Percentiles rank a stretch among this genome's conserved stretches.
phyloP scores from a whole-genome alignment of 2,797 vertebrate genomes.

The Echeneis naucrates region DNA sequence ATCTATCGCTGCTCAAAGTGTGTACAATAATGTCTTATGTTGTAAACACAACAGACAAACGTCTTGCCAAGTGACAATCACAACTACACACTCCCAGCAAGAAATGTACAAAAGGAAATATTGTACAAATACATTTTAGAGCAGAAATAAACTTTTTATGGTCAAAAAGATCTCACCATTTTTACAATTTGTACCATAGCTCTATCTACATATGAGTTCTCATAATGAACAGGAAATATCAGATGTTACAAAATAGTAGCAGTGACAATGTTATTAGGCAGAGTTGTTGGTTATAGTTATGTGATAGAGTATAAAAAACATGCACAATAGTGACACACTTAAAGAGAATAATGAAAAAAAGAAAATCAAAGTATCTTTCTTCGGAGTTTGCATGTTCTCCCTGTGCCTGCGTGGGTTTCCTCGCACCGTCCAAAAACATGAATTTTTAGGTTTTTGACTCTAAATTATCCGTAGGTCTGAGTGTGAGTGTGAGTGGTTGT shows the following conservation, averaged over 20 bases:
- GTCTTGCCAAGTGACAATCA: not conserved
- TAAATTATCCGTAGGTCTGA: too few species aligned
- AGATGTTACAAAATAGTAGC: not conserved
- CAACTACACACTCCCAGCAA: not conserved
- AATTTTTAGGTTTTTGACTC: too few species aligned
- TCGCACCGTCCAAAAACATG: too few species aligned
- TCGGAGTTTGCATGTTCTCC: too few species aligned
- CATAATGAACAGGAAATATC: not conserved
- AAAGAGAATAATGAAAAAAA: not conserved
- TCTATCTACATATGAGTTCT: not conserved
- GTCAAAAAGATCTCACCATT: not conserved
- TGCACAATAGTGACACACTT: too few species aligned
- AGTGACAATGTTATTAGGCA: not conserved
- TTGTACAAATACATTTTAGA: not conserved
- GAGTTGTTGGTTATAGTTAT: too few species aligned
- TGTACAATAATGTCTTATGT: not conserved
- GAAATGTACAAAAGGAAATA: not conserved
- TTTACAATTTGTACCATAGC: not conserved
- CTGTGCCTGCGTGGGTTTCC: too few species aligned
- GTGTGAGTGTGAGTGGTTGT: too few species aligned
- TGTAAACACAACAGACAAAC: not conserved
- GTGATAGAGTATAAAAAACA: too few species aligned
- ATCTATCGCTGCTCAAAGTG: not conserved
- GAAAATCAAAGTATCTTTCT: too few species aligned
- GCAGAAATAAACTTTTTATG: not conserved